Conservation (phyloP, 2,888 invertebrate species). For the Aplocera efformata region DNA sequence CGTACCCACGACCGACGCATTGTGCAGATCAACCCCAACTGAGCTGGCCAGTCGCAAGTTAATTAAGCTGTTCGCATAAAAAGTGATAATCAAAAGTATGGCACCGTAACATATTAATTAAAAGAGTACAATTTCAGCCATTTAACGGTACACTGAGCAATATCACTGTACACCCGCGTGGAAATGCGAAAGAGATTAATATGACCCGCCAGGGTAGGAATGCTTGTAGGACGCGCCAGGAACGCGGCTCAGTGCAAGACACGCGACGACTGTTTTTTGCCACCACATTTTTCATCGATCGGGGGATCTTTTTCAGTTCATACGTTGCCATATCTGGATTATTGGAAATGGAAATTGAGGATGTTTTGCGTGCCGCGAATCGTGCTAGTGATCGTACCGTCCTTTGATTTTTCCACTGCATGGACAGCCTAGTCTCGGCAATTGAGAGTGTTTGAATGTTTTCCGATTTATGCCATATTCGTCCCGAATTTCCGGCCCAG, state of each 20-base stretch:
- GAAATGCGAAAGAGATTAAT: constrained; percentile 72
- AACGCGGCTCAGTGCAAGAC: constrained; percentile 23
- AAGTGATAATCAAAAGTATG: constrained; percentile 26
- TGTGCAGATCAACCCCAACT: no score
- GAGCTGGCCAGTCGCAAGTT: no score
- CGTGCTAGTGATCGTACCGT: no score
- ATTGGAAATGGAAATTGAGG: no score
- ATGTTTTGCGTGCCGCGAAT: no score
- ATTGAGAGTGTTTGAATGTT: no score
- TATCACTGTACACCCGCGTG: constrained; percentile 45
- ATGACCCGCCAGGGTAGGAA: constrained; percentile 58
- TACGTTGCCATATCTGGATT: not conserved
- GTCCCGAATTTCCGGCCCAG: no score
- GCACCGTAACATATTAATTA: constrained; percentile 51
- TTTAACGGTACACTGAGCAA: constrained; percentile 57
- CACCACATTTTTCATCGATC: constrained; percentile 11
- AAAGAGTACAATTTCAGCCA: constrained; percentile 56
- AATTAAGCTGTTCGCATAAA: constrained; percentile 8
- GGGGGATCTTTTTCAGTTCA: constrained; percentile 1
- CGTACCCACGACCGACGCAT: no score
- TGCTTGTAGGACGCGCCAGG: constrained; percentile 58
- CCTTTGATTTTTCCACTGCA: no score
- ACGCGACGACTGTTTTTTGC: constrained; percentile 15
- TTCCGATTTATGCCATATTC: no score
- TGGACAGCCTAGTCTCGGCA: no score